A percentile compares a stretch with the other conserved stretches of the same genome.
phyloP scores from a whole-genome alignment of 2,113 vertebrate species.

The Bambusicola thoracicus region DNA sequence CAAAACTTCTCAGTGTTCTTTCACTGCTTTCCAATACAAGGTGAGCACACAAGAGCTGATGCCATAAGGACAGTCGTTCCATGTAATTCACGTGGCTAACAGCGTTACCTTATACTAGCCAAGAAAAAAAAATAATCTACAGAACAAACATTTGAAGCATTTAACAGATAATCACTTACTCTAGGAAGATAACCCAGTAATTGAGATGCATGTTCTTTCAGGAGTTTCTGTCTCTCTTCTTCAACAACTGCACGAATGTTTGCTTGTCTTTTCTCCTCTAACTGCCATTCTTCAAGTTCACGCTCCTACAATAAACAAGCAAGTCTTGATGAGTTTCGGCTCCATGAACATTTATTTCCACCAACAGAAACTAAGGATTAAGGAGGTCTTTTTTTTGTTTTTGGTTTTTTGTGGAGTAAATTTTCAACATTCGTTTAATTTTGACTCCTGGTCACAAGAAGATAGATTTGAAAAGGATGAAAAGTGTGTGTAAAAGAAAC shows the following conservation, averaged over 20 bases:
- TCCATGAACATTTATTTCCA: neutral
- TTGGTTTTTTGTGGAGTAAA: too few species aligned
- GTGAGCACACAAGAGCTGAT: neutral
- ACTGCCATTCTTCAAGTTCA: conserved; percentile 82
- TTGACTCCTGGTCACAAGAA: too few species aligned
- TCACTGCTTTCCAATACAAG: neutral
- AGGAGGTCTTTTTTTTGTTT: too few species aligned
- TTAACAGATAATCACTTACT: conserved; percentile 74
- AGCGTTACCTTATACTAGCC: neutral
- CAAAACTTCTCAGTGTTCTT: neutral
- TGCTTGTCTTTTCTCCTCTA: conserved; percentile 80
- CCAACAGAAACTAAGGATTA: neutral
- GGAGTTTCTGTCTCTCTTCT: conserved; percentile 90
- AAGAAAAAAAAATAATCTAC: neutral
- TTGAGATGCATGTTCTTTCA: conserved; percentile 87
- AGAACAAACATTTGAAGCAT: neutral
- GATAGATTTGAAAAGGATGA: neutral
- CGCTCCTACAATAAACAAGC: conserved; percentile 75
- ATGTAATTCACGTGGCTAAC: neutral
- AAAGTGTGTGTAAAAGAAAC: neutral
- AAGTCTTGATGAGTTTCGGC: neutral
- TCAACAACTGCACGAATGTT: conserved; percentile 84
- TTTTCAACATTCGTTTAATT: too few species aligned
- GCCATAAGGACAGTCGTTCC: neutral
- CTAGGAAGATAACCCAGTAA: conserved; percentile 91